These are phyloP conservation scores for Heteromormyrus szaboi DNA, from an alignment of 2,797 vertebrate genomes.

Conservation along the genomic window DNA sequence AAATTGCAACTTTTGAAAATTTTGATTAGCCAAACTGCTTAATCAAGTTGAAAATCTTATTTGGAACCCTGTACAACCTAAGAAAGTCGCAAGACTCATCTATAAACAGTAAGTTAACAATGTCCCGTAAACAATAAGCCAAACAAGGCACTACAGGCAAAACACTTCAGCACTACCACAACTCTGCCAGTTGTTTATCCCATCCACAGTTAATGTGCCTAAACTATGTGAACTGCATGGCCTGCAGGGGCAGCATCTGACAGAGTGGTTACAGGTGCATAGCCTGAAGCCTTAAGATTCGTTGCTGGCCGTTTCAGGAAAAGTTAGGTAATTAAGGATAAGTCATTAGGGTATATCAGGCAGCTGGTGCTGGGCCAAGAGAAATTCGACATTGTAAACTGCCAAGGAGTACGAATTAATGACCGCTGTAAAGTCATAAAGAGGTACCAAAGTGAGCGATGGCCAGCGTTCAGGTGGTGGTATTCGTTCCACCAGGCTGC, in stretches of 20 bases:
- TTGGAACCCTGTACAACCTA: not conserved
- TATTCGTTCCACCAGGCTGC: not conserved
- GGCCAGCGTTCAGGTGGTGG: not conserved
- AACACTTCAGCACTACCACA: not conserved
- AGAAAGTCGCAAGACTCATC: not conserved
- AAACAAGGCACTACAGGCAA: not conserved
- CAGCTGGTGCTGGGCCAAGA: not conserved
- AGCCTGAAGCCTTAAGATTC: not conserved
- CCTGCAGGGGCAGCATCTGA: not conserved
- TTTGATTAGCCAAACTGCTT: too few relatives aligned
- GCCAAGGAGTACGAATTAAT: not conserved
- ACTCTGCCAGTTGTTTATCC: not conserved
- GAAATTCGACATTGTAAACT: not conserved
- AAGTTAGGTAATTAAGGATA: not conserved
- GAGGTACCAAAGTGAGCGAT: not conserved
- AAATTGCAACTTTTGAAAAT: too few relatives aligned
- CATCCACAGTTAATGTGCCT: not conserved
- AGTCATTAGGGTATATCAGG: slow-evolving; percentile 1
- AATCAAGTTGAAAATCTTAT: too few relatives aligned
- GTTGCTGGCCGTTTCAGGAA: not conserved
- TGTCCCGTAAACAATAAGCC: not conserved
- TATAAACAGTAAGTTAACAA: not conserved
- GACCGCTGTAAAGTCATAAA: slow-evolving; percentile 16
- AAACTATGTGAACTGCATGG: not conserved
- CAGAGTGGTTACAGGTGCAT: not conserved